Conservation (phyloP, 2,888 invertebrate genomes). For the Ornithoptera priamus region DNA sequence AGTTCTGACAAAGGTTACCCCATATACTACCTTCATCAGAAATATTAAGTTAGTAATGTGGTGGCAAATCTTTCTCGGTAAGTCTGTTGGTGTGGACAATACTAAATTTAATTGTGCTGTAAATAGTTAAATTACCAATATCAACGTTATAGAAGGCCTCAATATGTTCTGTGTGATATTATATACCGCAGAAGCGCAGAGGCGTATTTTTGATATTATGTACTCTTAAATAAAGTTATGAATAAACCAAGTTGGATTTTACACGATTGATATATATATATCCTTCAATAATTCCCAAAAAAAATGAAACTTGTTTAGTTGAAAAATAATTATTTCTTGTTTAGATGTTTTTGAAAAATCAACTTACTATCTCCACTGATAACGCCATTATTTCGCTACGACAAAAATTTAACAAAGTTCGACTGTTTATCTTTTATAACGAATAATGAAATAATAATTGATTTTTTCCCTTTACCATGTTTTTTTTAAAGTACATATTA, state of each 20-base stretch:
- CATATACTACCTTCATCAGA: not conserved
- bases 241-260: not conserved
- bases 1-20: conserved; percentile 14
- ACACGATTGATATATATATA: not conserved
- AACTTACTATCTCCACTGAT: not conserved
- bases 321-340: not conserved
- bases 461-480: too few species aligned
- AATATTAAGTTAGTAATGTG: not conserved
- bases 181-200: too few species aligned
- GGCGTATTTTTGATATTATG: too few species aligned
- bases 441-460: not conserved
- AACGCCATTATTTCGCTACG: not conserved
- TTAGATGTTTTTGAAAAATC: not conserved
- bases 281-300: not conserved
- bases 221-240: not conserved
- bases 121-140: too few species aligned
- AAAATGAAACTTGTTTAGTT: not conserved
- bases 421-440: not conserved
- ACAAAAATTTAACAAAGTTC: not conserved
- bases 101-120: too few species aligned
- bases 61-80: not conserved
- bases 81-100: too few species aligned
- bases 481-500: too few species aligned
- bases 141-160: too few species aligned
- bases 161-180: too few species aligned